Conservation (phyloP, 2,888 invertebrate genomes). For the Stramonita haemastoma region DNA sequence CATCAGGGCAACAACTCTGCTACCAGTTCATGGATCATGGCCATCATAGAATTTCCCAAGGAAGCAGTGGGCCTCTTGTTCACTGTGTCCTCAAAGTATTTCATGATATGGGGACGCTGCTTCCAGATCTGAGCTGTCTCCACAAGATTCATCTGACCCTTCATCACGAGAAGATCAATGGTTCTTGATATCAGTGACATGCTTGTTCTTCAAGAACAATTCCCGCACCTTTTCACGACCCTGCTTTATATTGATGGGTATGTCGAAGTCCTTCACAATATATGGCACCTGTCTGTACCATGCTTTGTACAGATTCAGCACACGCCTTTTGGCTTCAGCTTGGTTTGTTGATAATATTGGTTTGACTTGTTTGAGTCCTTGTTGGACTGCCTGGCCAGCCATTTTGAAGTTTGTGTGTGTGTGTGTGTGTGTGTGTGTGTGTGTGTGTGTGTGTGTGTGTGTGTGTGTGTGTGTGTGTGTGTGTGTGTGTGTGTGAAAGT, state of each 20-base stretch:
- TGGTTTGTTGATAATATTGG: slow-evolving; percentile 89
- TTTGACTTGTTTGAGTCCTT: slow-evolving; percentile 83
- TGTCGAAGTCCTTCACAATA: slow-evolving; percentile 89
- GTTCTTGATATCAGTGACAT: slow-evolving; percentile 91
- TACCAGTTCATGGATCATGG: slow-evolving; percentile 68
- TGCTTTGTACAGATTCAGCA: slow-evolving; percentile 91
- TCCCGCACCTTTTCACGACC: slow-evolving; percentile 87
- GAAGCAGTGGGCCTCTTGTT: slow-evolving; percentile 92
- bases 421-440: too few relatives aligned
- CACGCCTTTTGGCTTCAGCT: slow-evolving; percentile 88
- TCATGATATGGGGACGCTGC: slow-evolving; percentile 91
- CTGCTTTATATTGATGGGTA: slow-evolving; percentile 86
- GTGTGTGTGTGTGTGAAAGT: too few relatives aligned
- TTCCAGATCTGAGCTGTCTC: slow-evolving; percentile 93
- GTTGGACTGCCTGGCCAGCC: slow-evolving; percentile 60
- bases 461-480: too few relatives aligned
- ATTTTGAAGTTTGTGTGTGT: too few relatives aligned
- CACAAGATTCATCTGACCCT: slow-evolving; percentile 92
- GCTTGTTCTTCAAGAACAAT: slow-evolving; percentile 86
- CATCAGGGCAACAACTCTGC: too few relatives aligned
- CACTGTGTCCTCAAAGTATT: slow-evolving; percentile 89
- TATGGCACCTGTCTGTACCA: slow-evolving; percentile 96
- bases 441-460: too few relatives aligned
- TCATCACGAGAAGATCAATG: slow-evolving; percentile 93
- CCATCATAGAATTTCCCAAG: slow-evolving; percentile 92